These are phyloP conservation scores for Chaetogeoica ovagalla DNA, from an alignment of 2,888 invertebrate species.

Conservation along the genomic window DNA sequence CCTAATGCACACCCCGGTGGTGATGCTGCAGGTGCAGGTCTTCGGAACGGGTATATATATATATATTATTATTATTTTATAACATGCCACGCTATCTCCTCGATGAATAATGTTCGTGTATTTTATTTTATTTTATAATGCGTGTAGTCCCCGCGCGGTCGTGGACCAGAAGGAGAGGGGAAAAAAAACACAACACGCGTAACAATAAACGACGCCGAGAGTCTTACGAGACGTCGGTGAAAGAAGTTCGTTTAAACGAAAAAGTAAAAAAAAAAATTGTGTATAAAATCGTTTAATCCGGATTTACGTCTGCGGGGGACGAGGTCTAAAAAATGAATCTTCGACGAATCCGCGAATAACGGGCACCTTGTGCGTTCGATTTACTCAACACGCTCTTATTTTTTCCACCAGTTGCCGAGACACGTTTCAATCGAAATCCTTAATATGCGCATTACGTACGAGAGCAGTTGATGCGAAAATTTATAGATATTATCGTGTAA, in stretches of 20 bases:
- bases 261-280: too few species aligned
- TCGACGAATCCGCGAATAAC: too few species aligned
- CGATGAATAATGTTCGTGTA: conserved; percentile 37
- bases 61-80: not conserved
- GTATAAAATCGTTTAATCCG: too few species aligned
- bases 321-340: too few species aligned
- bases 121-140: conserved; percentile 37
- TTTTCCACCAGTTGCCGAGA: too few species aligned
- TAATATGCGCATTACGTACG: too few species aligned
- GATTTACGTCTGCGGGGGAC: too few species aligned
- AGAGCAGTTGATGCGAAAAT: too few species aligned
- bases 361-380: too few species aligned
- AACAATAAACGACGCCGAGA: not conserved
- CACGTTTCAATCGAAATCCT: too few species aligned
- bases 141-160: conserved; percentile 14
- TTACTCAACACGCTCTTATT: too few species aligned
- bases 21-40: not conserved
- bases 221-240: conserved; percentile 21
- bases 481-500: too few species aligned
- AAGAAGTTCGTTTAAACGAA: conserved; percentile 28
- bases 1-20: conserved; percentile 20
- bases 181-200: not conserved
- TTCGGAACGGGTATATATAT: not conserved
- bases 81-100: conserved; percentile 15
- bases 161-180: not conserved